Evolutionary conservation across 2,888 invertebrate genomes (phyloP), one percentile per base, ranked within the genome.

Genomic region (Athalia rosae): DNA sequence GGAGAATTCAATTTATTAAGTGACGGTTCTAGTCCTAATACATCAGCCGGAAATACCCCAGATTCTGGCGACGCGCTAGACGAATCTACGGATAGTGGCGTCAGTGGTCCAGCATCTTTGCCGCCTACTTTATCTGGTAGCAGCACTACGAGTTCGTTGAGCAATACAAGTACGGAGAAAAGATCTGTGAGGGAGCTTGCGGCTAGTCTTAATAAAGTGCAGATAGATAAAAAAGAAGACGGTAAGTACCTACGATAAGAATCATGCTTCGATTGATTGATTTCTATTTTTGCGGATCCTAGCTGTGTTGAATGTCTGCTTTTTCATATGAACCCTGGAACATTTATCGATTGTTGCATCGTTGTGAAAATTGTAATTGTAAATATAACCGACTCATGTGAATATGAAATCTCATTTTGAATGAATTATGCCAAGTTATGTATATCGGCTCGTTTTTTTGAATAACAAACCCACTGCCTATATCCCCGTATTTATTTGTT

Each of bases 21-120:
- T 83, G 93, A 93, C 83, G 92, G 92, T 50, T 92, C 93, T 13
- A 93, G 93, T 79, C 92, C 93, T 13, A 92, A 92, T 82, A 92
- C 92, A 76, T 93, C 93, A n/a, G 92, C 93, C 13, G 93, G 92
- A 6, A 93, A 93, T 83, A 93, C 93, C 13, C 93, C 93, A 4
- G 93, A 93, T 85, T 93, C 93, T 3, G 92, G 92, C 0, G 93
- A 93, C 81, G 92, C 92, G 13, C 86, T 93, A 63, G 93, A 93
- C 81, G 92, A 92, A 84, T 91, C 91, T 11, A 90, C 89, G 7
- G 91, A 90, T 80, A 90, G 90, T 66, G 90, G 90, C 59, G 88
- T 90, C 41, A 89, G 89, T 76, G 90, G 90, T 4, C 89, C 90
- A 3, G 89, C 89, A 8, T 90, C 90, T 0, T 79, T 89, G 58